Conservation (phyloP, 2,113 vertebrate species). For the Mastomys natalensis region DNA sequence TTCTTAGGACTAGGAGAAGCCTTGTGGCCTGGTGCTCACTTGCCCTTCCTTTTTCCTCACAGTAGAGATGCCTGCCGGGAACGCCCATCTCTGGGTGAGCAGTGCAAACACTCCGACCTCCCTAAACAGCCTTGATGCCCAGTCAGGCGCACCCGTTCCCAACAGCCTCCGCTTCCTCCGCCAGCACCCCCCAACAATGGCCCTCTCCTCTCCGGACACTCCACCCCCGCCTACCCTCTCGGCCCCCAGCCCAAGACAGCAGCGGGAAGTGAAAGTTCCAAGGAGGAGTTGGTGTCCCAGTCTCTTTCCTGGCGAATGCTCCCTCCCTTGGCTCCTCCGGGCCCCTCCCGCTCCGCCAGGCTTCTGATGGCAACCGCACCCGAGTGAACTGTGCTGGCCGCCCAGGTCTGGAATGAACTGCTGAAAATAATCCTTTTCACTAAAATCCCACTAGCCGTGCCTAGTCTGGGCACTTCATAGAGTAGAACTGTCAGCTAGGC, state of each 20-base stretch:
- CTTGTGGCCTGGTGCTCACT: constrained; percentile 67
- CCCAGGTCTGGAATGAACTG: neutral
- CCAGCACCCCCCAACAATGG: constrained; percentile 1
- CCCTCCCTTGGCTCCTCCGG: constrained; percentile 16
- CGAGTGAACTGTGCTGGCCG: neutral
- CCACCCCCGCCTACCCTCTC: constrained; percentile 71
- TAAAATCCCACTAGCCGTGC: neutral
- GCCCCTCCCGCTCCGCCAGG: neutral
- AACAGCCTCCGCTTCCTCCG: constrained; percentile 53
- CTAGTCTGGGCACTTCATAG: constrained; percentile 11
- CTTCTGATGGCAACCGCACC: constrained; percentile 49
- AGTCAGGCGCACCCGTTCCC: constrained; percentile 63
- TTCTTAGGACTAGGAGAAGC: constrained; percentile 45
- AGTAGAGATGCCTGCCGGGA: constrained; percentile 51
- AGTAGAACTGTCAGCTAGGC: constrained; percentile 62
- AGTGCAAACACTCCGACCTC: constrained; percentile 72
- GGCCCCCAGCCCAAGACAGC: constrained; percentile 63
- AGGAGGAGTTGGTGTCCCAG: constrained; percentile 65
- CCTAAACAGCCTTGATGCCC: constrained; percentile 56
- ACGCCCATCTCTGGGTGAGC: constrained; percentile 77
- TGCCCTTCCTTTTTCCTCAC: constrained; percentile 68
- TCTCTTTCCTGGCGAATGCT: constrained; percentile 66
- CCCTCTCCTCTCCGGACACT: constrained; percentile 71
- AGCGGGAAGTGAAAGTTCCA: constrained; percentile 80
- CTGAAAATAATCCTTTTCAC: neutral